A percentile compares a stretch with the other conserved stretches of the same genome.
phyloP scores from a whole-genome alignment of 2,113 vertebrate species.

The Odocoileus virginianus region DNA sequence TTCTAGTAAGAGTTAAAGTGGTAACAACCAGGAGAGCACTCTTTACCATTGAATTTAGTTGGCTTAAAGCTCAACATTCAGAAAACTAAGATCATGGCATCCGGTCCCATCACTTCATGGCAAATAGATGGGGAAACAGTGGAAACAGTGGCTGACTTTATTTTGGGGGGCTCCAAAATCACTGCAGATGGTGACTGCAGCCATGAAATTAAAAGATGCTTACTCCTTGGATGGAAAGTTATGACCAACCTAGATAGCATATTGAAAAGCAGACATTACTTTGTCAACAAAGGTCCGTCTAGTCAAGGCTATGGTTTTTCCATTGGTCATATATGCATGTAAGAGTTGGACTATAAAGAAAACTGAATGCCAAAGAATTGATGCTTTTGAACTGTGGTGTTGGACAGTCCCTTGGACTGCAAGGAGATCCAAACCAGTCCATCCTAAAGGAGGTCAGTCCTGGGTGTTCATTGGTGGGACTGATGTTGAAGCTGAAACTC shows the following conservation, averaged over 20 bases:
- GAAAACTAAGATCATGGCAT: neutral
- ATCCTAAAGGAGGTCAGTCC: neutral
- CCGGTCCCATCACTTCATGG: neutral
- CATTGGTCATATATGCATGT: neutral
- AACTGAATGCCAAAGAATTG: fast-evolving
- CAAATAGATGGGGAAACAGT: neutral
- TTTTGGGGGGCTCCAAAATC: neutral
- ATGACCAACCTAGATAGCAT: neutral
- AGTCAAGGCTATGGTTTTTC: neutral
- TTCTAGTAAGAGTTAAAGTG: neutral
- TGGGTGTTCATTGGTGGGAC: neutral
- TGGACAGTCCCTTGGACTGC: neutral
- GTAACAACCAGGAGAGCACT: neutral
- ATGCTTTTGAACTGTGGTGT: neutral
- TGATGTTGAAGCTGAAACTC: neutral
- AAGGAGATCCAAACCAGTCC: neutral
- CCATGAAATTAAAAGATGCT: neutral
- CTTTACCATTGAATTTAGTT: neutral
- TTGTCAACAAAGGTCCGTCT: neutral
- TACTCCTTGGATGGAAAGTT: neutral
- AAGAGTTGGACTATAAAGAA: neutral
- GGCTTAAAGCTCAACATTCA: neutral
- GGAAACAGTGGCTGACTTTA: neutral
- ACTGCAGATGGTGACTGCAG: neutral
- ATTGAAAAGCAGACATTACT: neutral